A percentile compares a stretch with the other conserved stretches of the same genome.
These are phyloP conservation scores for Kryptopterus vitreolus DNA, from an alignment of 2,797 vertebrate genomes.

Conservation along the genomic window DNA sequence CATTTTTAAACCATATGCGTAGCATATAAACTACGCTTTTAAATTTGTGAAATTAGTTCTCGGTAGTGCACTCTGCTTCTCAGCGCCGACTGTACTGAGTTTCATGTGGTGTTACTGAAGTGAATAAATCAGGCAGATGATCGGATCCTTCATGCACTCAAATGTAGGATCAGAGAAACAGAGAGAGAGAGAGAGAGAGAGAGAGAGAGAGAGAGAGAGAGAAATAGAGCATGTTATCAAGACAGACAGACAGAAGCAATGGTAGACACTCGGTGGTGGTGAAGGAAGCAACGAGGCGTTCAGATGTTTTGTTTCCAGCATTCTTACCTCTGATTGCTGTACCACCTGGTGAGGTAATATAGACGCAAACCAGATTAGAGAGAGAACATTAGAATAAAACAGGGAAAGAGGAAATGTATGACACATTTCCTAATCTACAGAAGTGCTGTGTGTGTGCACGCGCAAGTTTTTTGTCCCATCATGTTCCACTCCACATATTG, in stretches of 20 bases:
- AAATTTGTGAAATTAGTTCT: not conserved
- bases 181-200: constrained; percentile 60
- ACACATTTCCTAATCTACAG: not conserved
- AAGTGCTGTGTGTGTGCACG: not conserved
- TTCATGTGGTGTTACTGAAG: constrained; percentile 37
- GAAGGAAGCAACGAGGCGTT: constrained; percentile 60
- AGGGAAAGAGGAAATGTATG: constrained; percentile 46
- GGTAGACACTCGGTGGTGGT: constrained; percentile 62
- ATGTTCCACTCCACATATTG: constrained; percentile 7
- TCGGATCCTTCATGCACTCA: constrained; percentile 65
- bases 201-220: constrained; percentile 64
- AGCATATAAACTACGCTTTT: not conserved
- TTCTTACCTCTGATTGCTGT: constrained; percentile 99
- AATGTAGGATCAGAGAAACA: not conserved
- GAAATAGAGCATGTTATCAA: constrained; percentile 59
- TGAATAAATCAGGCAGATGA: constrained; percentile 64
- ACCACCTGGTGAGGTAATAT: constrained; percentile 99
- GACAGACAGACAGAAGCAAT: constrained; percentile 66
- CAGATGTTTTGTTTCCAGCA: constrained; percentile 81
- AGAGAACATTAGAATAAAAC: constrained; percentile 88
- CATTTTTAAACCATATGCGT: not conserved
- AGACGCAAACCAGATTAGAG: constrained; percentile 99
- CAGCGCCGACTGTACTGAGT: not conserved
- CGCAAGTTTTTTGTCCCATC: not conserved
- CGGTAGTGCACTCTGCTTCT: not conserved